Evolutionary conservation across 1,140 invertebrate species (phyloP), one percentile per base, ranked within the genome.

Genomic region (Drosophila guanche): DNA sequence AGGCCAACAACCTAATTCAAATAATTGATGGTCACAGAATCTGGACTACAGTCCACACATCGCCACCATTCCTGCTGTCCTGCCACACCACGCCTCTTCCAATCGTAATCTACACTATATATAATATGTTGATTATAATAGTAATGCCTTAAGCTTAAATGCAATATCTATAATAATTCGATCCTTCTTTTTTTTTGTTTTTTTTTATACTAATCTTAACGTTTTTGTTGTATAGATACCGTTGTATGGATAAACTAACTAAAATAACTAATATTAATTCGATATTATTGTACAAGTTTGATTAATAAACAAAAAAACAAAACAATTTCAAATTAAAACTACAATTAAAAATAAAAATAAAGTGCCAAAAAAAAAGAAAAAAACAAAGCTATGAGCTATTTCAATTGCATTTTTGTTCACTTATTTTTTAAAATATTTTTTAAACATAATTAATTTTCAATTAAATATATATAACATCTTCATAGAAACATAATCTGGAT

Each of bases 291-390:
- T 65, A 69, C 71, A 83, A 66, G 69, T 76, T 79, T 58, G 76
- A 70, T 72, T 85, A 79, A 72, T 79, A 79, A 84, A 84, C 43
- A 46, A 75, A 83, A 20, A 20, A 20, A 20, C 16, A 20, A 20
- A 37, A 37, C 33, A 37, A 37, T 4, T 37, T 37, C 33, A 37
- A 37, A 37, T 37, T 12, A 37, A 37, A 37, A 37, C 63, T 79
- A 50, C 65, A 76, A 76, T 59, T 78, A 59, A 71, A 37, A 79
- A 62, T 62, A 52, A 43, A 79, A 67, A 80, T 85, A 76, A 85
- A 85, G 80, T 85, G 80, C 80, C 80, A 85, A 85, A 85, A 85
- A 76, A 20, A 20, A 20, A 20, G n/a, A n/a, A 20, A 20, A 20
- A 71, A 85, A 72, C 61, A 75, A 68, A 1, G n/a, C 12, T 4